Evolutionary conservation across 2,888 invertebrate species (phyloP).

Genomic region (Syritta pipiens): DNA sequence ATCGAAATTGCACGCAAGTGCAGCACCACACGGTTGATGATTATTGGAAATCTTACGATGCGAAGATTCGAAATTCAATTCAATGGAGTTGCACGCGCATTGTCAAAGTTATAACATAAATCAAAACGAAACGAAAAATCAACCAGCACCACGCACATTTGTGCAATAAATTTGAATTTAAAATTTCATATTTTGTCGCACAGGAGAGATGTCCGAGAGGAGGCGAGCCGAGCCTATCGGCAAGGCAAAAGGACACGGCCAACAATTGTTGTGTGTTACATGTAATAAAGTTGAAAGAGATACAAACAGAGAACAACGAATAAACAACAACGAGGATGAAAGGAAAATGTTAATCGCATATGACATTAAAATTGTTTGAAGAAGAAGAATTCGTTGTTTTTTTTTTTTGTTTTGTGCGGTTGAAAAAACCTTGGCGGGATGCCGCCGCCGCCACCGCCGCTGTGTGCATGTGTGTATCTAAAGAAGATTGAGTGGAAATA

Average conservation of each 20-base stretch:
- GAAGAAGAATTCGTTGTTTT: conserved; percentile 23
- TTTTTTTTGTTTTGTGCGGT: not conserved
- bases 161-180: conserved; percentile 68
- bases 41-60: conserved; percentile 7
- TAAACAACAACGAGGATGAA: conserved; percentile 11
- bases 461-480: not conserved
- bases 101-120: conserved; percentile 66
- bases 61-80: conserved; percentile 11
- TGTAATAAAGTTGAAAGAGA: conserved; percentile 30
- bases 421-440: too few species aligned
- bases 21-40: not conserved
- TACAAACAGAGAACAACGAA: not conserved
- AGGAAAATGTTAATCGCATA: conserved; percentile 65
- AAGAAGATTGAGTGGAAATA: conserved; percentile 33
- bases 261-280: conserved; percentile 30
- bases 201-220: conserved; percentile 16
- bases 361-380: conserved; percentile 62
- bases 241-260: too few species aligned
- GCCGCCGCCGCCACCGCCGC: too few species aligned
- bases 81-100: conserved; percentile 28
- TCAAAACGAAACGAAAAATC: conserved; percentile 51
- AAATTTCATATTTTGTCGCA: conserved; percentile 67
- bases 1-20: too few species aligned
- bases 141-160: conserved; percentile 21
- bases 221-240: too few species aligned